A percentile compares a stretch with the other conserved stretches of the same genome.
Conservation (phyloP, 2,797 vertebrate genomes). For the Sebastes cheni region DNA sequence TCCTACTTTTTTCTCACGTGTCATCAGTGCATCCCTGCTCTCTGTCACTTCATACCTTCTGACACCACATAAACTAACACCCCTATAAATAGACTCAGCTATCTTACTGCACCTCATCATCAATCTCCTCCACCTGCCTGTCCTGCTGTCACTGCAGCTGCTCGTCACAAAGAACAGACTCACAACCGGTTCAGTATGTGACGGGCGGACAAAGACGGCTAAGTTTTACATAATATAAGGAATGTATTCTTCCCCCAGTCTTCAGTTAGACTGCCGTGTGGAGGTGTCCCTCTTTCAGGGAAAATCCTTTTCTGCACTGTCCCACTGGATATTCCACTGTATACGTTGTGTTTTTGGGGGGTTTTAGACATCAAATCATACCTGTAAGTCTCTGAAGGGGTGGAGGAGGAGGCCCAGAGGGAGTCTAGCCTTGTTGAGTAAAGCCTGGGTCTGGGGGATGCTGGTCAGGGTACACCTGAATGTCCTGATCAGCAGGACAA, state of each 20-base stretch:
- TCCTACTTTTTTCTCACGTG: background rate
- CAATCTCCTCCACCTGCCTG: background rate
- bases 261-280: background rate
- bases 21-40: background rate
- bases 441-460: slow-evolving; percentile 94
- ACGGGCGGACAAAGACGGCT: background rate
- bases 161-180: background rate
- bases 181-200: background rate
- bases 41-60: background rate
- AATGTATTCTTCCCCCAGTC: background rate
- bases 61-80: background rate
- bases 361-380: slow-evolving; percentile 54
- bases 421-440: slow-evolving; percentile 96
- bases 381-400: slow-evolving; percentile 96
- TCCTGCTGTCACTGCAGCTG: slow-evolving; percentile 1
- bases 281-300: background rate
- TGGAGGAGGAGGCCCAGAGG: slow-evolving; percentile 95
- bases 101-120: slow-evolving; percentile 24
- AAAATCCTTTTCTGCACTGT: background rate
- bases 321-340: background rate
- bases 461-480: slow-evolving; percentile 95
- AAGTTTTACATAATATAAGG: background rate
- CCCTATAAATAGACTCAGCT: slow-evolving; percentile 38
- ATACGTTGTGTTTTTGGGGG: background rate
- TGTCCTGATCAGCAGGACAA: slow-evolving; percentile 80